A percentile compares a stretch with the other conserved stretches of the same genome.
phyloP scores from a whole-genome alignment of 2,888 invertebrate genomes.

The Cactoblastis cactorum region DNA sequence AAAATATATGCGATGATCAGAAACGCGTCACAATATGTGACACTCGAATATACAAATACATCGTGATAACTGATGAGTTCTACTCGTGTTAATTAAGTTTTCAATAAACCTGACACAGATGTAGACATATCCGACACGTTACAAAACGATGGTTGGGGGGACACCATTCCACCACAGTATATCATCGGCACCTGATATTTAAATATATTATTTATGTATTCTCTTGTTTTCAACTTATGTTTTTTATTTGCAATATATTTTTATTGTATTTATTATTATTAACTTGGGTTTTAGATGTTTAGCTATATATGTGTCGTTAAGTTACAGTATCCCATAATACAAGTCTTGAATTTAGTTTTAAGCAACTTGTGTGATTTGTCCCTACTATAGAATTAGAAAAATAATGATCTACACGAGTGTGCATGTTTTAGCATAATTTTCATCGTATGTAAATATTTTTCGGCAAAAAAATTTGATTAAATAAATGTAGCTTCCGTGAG shows the following conservation, averaged over 20 bases:
- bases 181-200: slow-evolving; percentile 64
- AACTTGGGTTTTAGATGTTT: too few relatives aligned
- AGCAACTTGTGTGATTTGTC: too few relatives aligned
- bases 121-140: slow-evolving; percentile 70
- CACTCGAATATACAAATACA: background rate
- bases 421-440: too few relatives aligned
- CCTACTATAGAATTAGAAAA: too few relatives aligned
- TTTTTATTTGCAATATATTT: background rate
- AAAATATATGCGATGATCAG: background rate
- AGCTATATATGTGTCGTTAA: too few relatives aligned
- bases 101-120: slow-evolving; percentile 60
- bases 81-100: background rate
- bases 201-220: slow-evolving; percentile 2
- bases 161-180: slow-evolving; percentile 69
- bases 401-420: too few relatives aligned
- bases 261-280: background rate
- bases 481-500: background rate
- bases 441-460: too few relatives aligned
- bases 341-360: too few relatives aligned
- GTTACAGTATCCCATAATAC: too few relatives aligned
- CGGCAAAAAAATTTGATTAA: too few relatives aligned
- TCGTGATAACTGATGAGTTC: background rate
- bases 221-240: background rate
- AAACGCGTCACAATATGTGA: too few relatives aligned
- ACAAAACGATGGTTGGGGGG: slow-evolving; percentile 71